Percentiles rank a stretch among this genome's conserved stretches.
Conservation (phyloP, 1,140 invertebrate genomes). For the Drosophila sp. region DNA sequence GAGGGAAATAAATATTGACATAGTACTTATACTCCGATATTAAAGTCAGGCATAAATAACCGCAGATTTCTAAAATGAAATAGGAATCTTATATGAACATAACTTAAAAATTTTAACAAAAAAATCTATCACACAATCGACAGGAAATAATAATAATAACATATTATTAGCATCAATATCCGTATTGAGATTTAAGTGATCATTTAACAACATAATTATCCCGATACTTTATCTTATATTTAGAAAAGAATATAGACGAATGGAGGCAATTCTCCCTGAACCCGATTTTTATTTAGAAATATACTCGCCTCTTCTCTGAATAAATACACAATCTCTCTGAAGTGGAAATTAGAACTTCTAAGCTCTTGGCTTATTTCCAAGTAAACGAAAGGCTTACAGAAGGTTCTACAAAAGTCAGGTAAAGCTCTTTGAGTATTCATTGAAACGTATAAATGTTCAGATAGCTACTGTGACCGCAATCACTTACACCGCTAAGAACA, state of each 20-base stretch:
- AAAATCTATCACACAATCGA: too few relatives aligned
- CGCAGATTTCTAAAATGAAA: not conserved
- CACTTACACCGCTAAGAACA: constrained; percentile 52
- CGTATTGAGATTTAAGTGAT: too few relatives aligned
- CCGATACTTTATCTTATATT: too few relatives aligned
- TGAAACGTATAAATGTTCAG: constrained; percentile 65
- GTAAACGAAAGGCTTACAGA: constrained; percentile 9
- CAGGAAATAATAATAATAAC: too few relatives aligned
- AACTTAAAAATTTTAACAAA: too few relatives aligned
- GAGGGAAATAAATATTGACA: not conserved
- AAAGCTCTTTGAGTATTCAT: constrained; percentile 55
- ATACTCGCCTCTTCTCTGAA: too few relatives aligned
- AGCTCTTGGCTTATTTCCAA: constrained; percentile 1
- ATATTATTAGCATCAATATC: too few relatives aligned
- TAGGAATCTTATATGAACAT: too few relatives aligned
- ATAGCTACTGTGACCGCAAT: constrained; percentile 24
- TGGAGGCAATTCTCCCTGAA: too few relatives aligned
- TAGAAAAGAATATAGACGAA: too few relatives aligned
- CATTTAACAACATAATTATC: too few relatives aligned
- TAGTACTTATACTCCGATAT: not conserved
- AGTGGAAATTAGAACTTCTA: constrained; percentile 14
- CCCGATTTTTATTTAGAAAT: too few relatives aligned
- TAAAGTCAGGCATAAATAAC: constrained; percentile 9
- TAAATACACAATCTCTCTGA: not conserved
- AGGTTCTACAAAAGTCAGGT: constrained; percentile 61